Percentiles rank a stretch among this genome's conserved stretches.
Evolutionary conservation across 2,888 invertebrate genomes (phyloP).

Genomic region (Cosmia pyralina): DNA sequence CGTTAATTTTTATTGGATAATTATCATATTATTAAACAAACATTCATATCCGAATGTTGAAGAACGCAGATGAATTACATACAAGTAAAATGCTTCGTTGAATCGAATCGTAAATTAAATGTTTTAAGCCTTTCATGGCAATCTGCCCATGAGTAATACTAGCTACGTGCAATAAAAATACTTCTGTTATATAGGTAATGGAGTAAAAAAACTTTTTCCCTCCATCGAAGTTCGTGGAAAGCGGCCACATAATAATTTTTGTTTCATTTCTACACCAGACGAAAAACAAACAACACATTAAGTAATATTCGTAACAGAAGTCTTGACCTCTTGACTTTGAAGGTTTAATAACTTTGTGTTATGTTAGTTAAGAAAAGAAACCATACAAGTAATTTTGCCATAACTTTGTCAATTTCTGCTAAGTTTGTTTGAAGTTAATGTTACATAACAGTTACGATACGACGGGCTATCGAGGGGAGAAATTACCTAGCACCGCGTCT

Average conservation of each 20-base stretch:
- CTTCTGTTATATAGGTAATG: slow-evolving; percentile 21
- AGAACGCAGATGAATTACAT: slow-evolving; percentile 22
- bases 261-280: slow-evolving; percentile 21
- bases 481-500: slow-evolving; percentile 72
- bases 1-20: slow-evolving; percentile 81
- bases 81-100: slow-evolving; percentile 33
- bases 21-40: slow-evolving; percentile 66
- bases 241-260: slow-evolving; percentile 12
- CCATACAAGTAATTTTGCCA: slow-evolving; percentile 49
- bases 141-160: slow-evolving; percentile 31
- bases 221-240: slow-evolving; percentile 29
- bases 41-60: slow-evolving; percentile 48
- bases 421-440: slow-evolving; percentile 46
- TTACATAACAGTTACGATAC: slow-evolving; percentile 61
- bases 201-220: slow-evolving; percentile 28
- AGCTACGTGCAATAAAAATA: slow-evolving; percentile 33
- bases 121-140: slow-evolving; percentile 42
- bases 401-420: slow-evolving; percentile 38
- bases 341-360: slow-evolving; percentile 35
- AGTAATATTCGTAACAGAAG: slow-evolving; percentile 47
- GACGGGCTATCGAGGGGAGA: slow-evolving; percentile 56
- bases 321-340: slow-evolving; percentile 40
- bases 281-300: slow-evolving; percentile 37
- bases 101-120: slow-evolving; percentile 42
- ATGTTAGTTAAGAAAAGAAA: slow-evolving; percentile 43